Evolutionary conservation across 2,888 invertebrate genomes (phyloP), one percentile per base, ranked within the genome.

Genomic region (Nemurella pictetii): DNA sequence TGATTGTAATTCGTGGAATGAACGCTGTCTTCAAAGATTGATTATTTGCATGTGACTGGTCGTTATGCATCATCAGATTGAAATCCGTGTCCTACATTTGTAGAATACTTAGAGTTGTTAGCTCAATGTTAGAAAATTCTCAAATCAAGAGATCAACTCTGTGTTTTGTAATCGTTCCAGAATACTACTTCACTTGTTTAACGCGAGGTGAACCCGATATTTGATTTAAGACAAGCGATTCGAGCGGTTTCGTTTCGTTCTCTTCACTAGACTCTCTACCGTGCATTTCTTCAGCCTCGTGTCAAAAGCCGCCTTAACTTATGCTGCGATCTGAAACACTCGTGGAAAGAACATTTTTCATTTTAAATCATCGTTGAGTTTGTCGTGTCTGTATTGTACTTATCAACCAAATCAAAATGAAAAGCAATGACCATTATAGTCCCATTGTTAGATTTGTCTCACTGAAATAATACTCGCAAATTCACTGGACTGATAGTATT

Each of bases 141-240:
- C 1, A 55, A 55, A 12, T 7, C 55, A 20, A 20, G 55, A 20
- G 2, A 20, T 55, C 55, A 7, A 55, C 3, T 55, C 20, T 55
- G 3, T 3, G 20, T 84, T 83, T 85, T 83, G 73, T 85, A 78
- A 36, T 83, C 80, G 83, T 86, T 86, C 80, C 86, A 86, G 86
- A 86, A 80, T 26, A 81, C 86, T 28, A 20, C 80, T 81, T 84
- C 86, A 30, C 86, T 82, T 75, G 84, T 83, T 32, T 86, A 86
- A 84, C 83, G 75, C 4, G 27, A 28, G 15, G 28, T 27, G 75
- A n/a, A 27, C 4, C 26, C 26, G 26, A 75, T n/a, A 26, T 75
- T 75, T 75, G 55, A 55, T 55, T 55, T 55, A 55, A 55, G 20
- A 12, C 55, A 55, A 55, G 55, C 1, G 55, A 7, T 20, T 15